Evolutionary conservation across 2,113 vertebrate genomes (phyloP).

Genomic region (Pristiophorus japonicus): DNA sequence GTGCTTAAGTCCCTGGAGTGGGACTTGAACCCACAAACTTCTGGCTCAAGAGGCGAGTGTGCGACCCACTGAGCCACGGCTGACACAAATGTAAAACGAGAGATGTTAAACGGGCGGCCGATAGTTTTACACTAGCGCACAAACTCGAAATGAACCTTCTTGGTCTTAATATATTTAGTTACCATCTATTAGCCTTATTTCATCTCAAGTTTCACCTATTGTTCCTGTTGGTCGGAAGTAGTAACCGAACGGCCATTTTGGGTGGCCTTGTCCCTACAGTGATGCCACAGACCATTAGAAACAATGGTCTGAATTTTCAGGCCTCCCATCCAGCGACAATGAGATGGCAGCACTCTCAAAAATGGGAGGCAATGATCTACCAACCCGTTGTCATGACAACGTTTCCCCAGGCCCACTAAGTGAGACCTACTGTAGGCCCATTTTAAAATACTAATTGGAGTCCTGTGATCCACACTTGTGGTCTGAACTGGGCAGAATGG

Average conservation of each 20-base stretch:
- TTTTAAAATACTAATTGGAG: background rate
- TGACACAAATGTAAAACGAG: too few species aligned
- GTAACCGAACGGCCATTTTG: background rate
- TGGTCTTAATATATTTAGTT: background rate
- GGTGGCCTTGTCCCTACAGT: background rate
- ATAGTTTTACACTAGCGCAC: background rate
- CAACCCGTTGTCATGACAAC: background rate
- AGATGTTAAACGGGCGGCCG: background rate
- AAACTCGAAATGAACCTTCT: background rate
- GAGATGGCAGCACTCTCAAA: background rate
- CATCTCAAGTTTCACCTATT: background rate
- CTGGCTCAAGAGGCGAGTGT: too few species aligned
- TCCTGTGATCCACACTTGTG: too few species aligned
- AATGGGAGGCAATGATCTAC: background rate
- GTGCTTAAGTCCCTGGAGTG: too few species aligned
- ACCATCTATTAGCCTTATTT: background rate
- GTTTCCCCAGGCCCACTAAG: background rate
- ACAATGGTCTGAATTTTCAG: background rate
- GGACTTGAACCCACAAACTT: too few species aligned
- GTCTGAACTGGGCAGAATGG: background rate
- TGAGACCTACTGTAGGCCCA: background rate
- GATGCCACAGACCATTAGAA: background rate
- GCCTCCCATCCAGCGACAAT: background rate
- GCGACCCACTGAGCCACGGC: too few species aligned
- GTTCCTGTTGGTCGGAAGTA: background rate